phyloP scores from a whole-genome alignment of 2,888 invertebrate genomes.

The Carterocephalus palaemon region DNA sequence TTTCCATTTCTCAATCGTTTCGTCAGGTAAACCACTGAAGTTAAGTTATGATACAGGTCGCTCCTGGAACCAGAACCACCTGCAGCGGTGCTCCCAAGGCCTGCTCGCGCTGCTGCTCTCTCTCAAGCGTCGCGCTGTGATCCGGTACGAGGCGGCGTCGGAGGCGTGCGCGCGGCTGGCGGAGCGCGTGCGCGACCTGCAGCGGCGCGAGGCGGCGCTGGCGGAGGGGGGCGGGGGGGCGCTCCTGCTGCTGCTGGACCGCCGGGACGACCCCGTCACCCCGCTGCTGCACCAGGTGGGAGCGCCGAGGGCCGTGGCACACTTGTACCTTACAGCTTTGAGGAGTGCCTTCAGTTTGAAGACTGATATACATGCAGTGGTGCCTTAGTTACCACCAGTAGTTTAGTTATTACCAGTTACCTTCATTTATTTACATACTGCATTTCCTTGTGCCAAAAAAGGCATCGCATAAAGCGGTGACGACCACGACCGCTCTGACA shows the following conservation, averaged over 20 bases:
- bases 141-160: conserved; percentile 93
- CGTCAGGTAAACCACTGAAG: no score
- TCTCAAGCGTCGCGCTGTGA: conserved; percentile 92
- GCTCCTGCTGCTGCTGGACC: conserved; percentile 92
- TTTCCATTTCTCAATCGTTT: no score
- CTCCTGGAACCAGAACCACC: conserved; percentile 86
- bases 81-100: conserved; percentile 91
- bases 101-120: conserved; percentile 91
- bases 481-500: no score
- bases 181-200: conserved; percentile 89
- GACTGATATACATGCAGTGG: no score
- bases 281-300: conserved; percentile 92
- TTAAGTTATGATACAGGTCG: conserved; percentile 72
- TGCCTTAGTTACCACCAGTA: no score
- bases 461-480: no score
- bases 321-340: no score
- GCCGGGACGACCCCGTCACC: conserved; percentile 96
- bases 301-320: neutral
- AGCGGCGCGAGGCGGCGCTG: conserved; percentile 91
- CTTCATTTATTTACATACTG: no score
- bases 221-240: no score
- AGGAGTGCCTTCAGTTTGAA: no score
- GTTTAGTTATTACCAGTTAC: no score
- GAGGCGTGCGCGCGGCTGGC: conserved; percentile 91
- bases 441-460: no score